Evolutionary conservation across 2,113 vertebrate species (phyloP).

Genomic region (Cryptotis parvus): DNA sequence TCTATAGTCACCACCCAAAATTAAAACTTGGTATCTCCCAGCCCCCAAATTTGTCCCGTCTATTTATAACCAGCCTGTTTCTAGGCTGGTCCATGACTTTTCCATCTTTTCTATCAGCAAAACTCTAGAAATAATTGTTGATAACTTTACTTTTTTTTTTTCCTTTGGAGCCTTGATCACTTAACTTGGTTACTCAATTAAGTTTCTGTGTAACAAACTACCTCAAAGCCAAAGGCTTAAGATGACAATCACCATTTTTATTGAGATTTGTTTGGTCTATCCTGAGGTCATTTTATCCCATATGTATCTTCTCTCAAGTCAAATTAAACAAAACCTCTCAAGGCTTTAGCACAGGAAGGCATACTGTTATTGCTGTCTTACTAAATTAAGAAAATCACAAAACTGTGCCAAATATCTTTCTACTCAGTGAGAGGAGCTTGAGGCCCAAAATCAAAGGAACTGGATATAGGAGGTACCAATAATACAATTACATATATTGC

Average conservation of each 20-base stretch:
- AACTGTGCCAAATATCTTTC: background rate
- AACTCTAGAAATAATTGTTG: background rate
- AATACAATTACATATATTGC: background rate
- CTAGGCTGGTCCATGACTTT: background rate
- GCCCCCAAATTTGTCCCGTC: too few relatives aligned
- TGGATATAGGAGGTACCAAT: background rate
- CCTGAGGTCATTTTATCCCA: background rate
- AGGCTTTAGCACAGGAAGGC: background rate
- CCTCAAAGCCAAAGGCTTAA: background rate
- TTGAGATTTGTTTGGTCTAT: background rate
- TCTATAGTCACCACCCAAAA: background rate
- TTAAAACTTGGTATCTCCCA: background rate
- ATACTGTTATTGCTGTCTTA: background rate
- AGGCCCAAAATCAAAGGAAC: background rate
- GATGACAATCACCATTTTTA: background rate
- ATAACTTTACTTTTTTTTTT: background rate
- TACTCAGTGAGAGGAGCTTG: background rate
- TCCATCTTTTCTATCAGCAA: background rate
- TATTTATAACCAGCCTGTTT: too few relatives aligned
- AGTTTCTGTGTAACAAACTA: background rate
- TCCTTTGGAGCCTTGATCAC: background rate
- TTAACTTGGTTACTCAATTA: too few relatives aligned
- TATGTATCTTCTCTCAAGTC: background rate
- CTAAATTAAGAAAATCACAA: background rate
- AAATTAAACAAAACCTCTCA: background rate